Conservation (phyloP, 2,113 vertebrate species). For the Amia ocellicauda region DNA sequence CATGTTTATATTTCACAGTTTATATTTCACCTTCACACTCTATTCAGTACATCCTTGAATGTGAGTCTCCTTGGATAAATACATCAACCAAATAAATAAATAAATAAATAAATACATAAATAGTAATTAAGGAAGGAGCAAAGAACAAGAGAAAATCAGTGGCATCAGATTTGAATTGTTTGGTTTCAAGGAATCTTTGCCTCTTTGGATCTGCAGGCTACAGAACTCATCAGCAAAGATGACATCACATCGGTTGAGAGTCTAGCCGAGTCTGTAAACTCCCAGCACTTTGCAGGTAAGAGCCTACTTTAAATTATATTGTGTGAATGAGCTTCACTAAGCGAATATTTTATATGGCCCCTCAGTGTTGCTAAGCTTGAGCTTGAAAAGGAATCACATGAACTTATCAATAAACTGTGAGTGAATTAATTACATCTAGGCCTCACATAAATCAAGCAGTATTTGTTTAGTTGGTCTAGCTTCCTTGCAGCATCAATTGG, state of each 20-base stretch:
- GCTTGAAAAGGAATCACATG: not conserved
- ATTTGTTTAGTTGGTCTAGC: not conserved
- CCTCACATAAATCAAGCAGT: not conserved
- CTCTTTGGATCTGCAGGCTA: conserved; percentile 43
- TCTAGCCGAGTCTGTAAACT: conserved; percentile 69
- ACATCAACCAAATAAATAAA: too few species aligned
- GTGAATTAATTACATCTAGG: not conserved
- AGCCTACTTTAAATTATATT: not conserved
- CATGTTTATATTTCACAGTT: too few species aligned
- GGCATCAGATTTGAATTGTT: too few species aligned
- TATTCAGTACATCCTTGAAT: too few species aligned
- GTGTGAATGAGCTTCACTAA: too few species aligned
- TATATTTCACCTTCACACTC: too few species aligned
- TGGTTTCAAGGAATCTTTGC: not conserved
- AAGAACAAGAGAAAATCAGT: too few species aligned
- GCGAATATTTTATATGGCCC: not conserved
- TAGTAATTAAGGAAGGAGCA: too few species aligned
- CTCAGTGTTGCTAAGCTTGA: not conserved
- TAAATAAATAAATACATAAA: too few species aligned
- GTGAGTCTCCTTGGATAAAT: too few species aligned
- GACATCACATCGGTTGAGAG: conserved; percentile 76
- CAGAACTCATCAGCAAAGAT: conserved; percentile 65
- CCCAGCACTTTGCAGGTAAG: conserved; percentile 82
- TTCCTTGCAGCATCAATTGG: not conserved
- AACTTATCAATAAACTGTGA: not conserved